These are phyloP conservation scores for Ruditapes philippinarum DNA, from an alignment of 1,140 invertebrate species.

Conservation along the genomic window DNA sequence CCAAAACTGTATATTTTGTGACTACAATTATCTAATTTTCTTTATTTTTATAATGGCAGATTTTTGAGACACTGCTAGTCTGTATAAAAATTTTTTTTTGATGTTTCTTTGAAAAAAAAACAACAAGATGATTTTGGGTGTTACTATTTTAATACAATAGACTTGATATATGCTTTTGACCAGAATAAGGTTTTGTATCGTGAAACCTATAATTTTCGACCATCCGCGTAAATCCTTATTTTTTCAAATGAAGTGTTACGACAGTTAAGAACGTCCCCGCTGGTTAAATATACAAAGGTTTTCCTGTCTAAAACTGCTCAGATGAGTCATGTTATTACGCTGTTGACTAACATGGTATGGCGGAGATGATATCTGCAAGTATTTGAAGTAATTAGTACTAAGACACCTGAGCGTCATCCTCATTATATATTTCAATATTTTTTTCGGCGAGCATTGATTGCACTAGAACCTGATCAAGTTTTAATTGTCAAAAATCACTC, in stretches of 20 bases:
- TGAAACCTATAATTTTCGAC: too few species aligned
- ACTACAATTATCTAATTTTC: too few species aligned
- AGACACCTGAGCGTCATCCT: slow-evolving; percentile 7
- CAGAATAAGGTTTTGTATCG: too few species aligned
- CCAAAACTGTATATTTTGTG: too few species aligned
- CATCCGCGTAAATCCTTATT: too few species aligned
- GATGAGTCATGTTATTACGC: slow-evolving; percentile 37
- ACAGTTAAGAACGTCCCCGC: not conserved
- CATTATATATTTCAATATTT: not conserved
- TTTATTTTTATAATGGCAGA: too few species aligned
- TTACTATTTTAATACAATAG: too few species aligned
- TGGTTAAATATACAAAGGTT: not conserved
- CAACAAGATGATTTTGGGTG: too few species aligned
- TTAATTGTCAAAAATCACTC: slow-evolving; percentile 6
- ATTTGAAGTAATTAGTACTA: slow-evolving; percentile 17
- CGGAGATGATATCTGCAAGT: slow-evolving; percentile 34
- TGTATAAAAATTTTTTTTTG: too few species aligned
- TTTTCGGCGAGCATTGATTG: not conserved
- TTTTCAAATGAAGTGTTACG: not conserved
- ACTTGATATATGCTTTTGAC: too few species aligned
- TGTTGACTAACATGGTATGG: slow-evolving; percentile 28
- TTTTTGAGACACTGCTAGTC: too few species aligned
- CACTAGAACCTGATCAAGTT: not conserved
- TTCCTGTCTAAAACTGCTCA: slow-evolving; percentile 17
- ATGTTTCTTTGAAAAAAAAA: too few species aligned